Percentiles rank a stretch among this genome's conserved stretches.
These are phyloP conservation scores for Pomatostomus ruficeps DNA, from an alignment of 2,113 vertebrate species.

Conservation along the genomic window DNA sequence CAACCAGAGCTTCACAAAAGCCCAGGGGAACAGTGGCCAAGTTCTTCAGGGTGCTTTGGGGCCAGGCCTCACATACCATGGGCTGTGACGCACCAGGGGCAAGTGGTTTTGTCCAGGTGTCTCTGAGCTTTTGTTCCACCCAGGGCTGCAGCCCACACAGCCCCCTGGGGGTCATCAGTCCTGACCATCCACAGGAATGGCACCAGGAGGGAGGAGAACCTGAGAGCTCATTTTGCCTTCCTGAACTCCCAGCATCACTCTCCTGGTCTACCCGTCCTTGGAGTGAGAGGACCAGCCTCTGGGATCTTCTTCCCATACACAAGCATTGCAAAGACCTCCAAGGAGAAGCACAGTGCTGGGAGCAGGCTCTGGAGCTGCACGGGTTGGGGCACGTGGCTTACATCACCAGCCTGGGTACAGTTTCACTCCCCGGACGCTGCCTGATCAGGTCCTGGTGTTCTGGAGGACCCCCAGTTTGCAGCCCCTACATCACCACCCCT, in stretches of 20 bases:
- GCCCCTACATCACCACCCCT: rapidly evolving
- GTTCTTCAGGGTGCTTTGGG: not conserved
- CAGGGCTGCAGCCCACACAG: not conserved
- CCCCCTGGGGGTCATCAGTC: rapidly evolving
- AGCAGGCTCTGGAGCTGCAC: not conserved
- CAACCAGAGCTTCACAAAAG: not conserved
- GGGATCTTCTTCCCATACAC: not conserved
- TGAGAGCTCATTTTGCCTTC: not conserved
- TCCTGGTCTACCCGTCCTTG: too few relatives aligned
- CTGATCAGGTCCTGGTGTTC: not conserved
- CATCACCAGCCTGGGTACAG: too few relatives aligned
- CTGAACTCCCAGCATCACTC: not conserved
- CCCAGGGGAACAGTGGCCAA: not conserved
- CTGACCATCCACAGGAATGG: rapidly evolving
- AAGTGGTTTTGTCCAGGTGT: too few relatives aligned
- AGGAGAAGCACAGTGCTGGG: not conserved
- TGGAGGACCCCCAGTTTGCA: rapidly evolving
- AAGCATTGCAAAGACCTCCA: not conserved
- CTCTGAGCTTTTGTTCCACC: not conserved
- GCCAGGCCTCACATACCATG: rapidly evolving
- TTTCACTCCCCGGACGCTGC: rapidly evolving
- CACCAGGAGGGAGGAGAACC: not conserved
- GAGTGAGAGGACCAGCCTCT: rapidly evolving
- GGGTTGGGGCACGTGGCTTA: too few relatives aligned
- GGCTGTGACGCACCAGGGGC: too few relatives aligned